Conservation (phyloP, 2,113 vertebrate species). For the Eulacestoma nigropectus region DNA sequence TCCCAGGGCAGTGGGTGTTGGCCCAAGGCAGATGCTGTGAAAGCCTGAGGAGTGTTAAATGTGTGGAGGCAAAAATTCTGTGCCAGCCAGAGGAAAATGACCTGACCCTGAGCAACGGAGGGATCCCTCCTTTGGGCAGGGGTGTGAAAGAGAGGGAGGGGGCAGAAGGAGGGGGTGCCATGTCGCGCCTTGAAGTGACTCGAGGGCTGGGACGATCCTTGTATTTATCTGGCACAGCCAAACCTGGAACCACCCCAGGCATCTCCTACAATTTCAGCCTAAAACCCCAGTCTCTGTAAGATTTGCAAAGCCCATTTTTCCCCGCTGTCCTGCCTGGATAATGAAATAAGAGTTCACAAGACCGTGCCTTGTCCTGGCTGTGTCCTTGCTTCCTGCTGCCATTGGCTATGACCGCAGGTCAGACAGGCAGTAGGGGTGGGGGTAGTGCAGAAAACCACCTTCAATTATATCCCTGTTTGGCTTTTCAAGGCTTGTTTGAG, state of each 20-base stretch:
- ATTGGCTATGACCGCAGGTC: not conserved
- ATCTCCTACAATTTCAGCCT: not conserved
- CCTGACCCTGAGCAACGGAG: fast-evolving
- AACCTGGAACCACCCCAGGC: fast-evolving
- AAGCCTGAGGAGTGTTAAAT: not conserved
- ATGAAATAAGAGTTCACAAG: fast-evolving
- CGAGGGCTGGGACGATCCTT: not conserved
- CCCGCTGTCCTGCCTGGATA: fast-evolving
- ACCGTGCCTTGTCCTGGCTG: fast-evolving
- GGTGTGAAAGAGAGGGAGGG: fast-evolving
- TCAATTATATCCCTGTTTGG: fast-evolving
- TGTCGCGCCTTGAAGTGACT: fast-evolving
- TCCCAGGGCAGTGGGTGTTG: fast-evolving
- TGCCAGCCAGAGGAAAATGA: fast-evolving
- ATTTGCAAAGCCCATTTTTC: fast-evolving
- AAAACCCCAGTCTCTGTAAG: too few relatives aligned
- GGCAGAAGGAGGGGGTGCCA: not conserved
- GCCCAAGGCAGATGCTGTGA: not conserved
- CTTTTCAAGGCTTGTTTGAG: not conserved
- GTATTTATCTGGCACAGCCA: fast-evolving
- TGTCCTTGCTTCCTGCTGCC: not conserved
- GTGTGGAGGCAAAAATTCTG: not conserved
- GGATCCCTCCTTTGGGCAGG: not conserved
- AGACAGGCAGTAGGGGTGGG: not conserved
- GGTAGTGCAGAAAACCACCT: fast-evolving